Base-by-base conservation (phyloP, 2,888 invertebrate species). In the Mythimna lalbum region DNA sequence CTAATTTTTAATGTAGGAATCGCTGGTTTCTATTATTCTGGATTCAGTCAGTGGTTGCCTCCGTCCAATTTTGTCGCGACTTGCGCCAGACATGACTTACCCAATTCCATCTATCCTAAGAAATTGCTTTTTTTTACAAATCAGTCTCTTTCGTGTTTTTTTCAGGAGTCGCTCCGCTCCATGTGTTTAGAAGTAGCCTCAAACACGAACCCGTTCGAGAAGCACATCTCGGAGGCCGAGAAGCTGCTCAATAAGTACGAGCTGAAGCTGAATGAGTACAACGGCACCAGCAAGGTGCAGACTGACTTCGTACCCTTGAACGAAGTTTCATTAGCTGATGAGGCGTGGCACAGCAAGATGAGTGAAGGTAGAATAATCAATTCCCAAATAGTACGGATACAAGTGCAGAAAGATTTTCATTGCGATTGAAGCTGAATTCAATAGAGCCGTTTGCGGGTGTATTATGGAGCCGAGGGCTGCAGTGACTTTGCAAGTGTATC, bases 221-320 rank as follows among this genome's bases (percentile, higher is more conserved):
- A 93, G 64, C 95, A 96, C 75, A 92, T 96, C 60, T 87, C 91
- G 0, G 93, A 96, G 14, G 96, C 96, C 1, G 97, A 97, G 88
- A 94, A 96, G 73, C 89, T 97, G 4, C 90, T 97, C 49, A 96
- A 93, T 76, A 97, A 96, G 82, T 97, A 96, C 82, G 97, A 97
- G 82, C 90, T 94, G 64, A 97, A 96, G 81, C 88, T 97, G 56
- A 95, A 93, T 56, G 97, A 97, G 81, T 94, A 92, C 85, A 94
- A 94, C 76, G 90, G 85, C 1, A 95, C 92, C 50, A 90, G 90
- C 7, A 49, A 49, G 56, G 89, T 91, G 61, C 94, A 90, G 71
- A 92, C 93, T 0, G 95, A 95, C 80, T 90, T 94, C 69, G 93
- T 94, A 57, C 93, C 93, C 12, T 89, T 96, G 17, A 94, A 89